Conservation (phyloP, 2,888 invertebrate species). For the Cancer borealis region DNA sequence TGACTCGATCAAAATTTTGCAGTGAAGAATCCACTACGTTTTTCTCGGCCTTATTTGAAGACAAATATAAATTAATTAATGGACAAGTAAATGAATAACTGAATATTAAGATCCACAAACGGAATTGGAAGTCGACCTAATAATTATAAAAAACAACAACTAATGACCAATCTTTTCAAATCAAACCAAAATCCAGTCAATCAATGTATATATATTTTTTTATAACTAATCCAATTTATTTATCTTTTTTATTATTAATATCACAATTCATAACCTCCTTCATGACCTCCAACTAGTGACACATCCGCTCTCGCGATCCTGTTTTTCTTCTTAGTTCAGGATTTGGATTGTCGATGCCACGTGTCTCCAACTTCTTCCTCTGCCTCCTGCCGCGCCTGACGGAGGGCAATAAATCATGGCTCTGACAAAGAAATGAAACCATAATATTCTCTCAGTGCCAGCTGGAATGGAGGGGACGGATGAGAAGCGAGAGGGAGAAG, state of each 20-base stretch:
- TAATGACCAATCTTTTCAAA: too few species aligned
- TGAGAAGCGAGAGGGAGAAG: not conserved
- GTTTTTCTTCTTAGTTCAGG: not conserved
- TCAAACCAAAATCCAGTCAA: not conserved
- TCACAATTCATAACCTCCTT: not conserved
- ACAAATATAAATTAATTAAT: not conserved
- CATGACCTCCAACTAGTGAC: not conserved
- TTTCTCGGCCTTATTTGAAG: not conserved
- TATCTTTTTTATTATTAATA: not conserved
- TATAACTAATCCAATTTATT: not conserved
- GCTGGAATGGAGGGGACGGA: not conserved
- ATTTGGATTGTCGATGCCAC: not conserved
- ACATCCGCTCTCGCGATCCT: not conserved
- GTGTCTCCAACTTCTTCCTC: not conserved
- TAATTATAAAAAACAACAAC: too few species aligned
- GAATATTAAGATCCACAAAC: not conserved
- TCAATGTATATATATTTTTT: not conserved
- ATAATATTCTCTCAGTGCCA: slow-evolving; percentile 2
- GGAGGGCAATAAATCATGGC: not conserved
- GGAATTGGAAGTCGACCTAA: too few species aligned
- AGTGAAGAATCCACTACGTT: not conserved
- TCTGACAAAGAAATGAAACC: not conserved
- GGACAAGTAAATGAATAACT: not conserved
- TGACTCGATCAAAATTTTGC: not conserved
- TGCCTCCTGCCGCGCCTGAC: slow-evolving; percentile 4